Evolutionary conservation across 2,888 invertebrate genomes (phyloP), one percentile per base, ranked within the genome.

Genomic region (Podabrus alpinus): DNA sequence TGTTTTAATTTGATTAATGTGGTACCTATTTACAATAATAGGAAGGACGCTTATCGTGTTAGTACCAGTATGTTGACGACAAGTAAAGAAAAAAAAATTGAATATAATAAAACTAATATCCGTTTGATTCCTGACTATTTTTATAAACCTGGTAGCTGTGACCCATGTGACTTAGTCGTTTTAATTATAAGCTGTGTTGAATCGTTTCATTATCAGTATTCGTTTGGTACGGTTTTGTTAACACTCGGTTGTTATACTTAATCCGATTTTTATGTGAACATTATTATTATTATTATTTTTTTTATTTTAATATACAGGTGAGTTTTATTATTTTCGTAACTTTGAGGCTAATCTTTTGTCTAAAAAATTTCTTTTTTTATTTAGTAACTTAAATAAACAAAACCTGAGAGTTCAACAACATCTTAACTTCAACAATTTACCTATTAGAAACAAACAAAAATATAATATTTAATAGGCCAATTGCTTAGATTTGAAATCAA

Each of bases 161-260:
- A 61, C 62, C 62, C 62, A 64, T 64, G 62, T 64, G 62, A 64
- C 62, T 64, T 19, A 13, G 62, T 19, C 62, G 62, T 64, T 64
- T 64, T 64, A 64, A 64, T 64, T 64, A 64, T 64, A 64, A 64
- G 62, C 62, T 64, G 19, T 13, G 62, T 19, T 64, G 17, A 64
- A 19, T 64, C 62, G 62, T 21, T 64, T 21, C 13, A 19, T 64
- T 64, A 64, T 64, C 62, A 64, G 62, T 64, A 64, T 21, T 64
- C 62, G 62, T 64, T 64, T 64, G 62, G 19, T 64, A 19, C 19
- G 62, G 62, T 64, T 64, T 64, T 64, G 62, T 64, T 19, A 64
- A 64, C 62, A 19, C 21, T 64, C 62, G 62, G 17, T 64, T 64
- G 62, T 64, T 17, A 64, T 64, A n/a, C 62, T 16, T 64, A 19